Evolutionary conservation across 1,140 invertebrate genomes (phyloP).

Genomic region (Belonocnema kinseyi): DNA sequence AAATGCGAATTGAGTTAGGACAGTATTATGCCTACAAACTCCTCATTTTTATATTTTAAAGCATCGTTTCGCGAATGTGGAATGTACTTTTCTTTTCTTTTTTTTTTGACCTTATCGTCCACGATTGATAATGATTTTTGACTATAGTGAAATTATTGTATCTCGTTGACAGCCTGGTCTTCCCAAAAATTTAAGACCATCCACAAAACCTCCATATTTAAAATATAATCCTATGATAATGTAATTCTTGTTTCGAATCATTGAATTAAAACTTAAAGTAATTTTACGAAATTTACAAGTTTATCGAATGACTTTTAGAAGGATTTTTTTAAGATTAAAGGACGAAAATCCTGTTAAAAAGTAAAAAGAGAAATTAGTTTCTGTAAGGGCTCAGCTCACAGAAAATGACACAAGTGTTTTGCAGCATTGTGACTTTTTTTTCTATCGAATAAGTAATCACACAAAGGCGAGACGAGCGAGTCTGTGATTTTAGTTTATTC

Average conservation of each 20-base stretch:
- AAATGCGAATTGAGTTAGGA: slow-evolving; percentile 2
- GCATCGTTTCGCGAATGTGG: slow-evolving; percentile 20
- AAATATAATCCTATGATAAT: too few relatives aligned
- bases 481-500: slow-evolving; percentile 50
- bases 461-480: slow-evolving; percentile 41
- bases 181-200: too few relatives aligned
- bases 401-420: not conserved
- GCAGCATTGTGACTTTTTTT: not conserved
- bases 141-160: not conserved
- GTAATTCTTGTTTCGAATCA: too few relatives aligned
- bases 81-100: slow-evolving; percentile 18
- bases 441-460: not conserved
- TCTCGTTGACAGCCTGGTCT: too few relatives aligned
- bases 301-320: slow-evolving; percentile 31
- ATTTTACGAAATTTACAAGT: not conserved
- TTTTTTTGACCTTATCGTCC: not conserved
- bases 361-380: slow-evolving; percentile 24
- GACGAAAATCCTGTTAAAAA: slow-evolving; percentile 3
- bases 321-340: slow-evolving; percentile 35
- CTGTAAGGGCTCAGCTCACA: not conserved
- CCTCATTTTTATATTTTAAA: slow-evolving; percentile 19
- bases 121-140: not conserved
- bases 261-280: too few relatives aligned
- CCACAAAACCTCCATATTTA: too few relatives aligned
- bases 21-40: slow-evolving; percentile 24